Conservation (phyloP, 1,140 invertebrate genomes). For the Dermatophagoides farinae region DNA sequence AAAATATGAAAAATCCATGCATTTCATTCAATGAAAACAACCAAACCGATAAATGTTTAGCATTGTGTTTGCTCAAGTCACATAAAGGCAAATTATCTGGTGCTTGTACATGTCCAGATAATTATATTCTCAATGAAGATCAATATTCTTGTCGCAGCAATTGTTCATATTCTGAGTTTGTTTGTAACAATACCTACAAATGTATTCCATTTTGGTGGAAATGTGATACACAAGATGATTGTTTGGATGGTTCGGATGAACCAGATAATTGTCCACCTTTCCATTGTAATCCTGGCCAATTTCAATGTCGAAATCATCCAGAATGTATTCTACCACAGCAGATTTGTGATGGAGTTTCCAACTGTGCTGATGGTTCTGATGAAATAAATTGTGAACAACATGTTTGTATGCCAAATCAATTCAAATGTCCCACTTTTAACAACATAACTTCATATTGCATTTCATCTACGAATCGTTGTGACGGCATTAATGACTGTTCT, state of each 20-base stretch:
- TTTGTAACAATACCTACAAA: slow-evolving; percentile 47
- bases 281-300: slow-evolving; percentile 22
- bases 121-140: slow-evolving; percentile 45
- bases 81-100: slow-evolving; percentile 15
- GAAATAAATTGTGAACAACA: slow-evolving; percentile 22
- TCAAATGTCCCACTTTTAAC: slow-evolving; percentile 29
- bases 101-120: slow-evolving; percentile 55
- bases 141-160: slow-evolving; percentile 45
- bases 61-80: slow-evolving; percentile 52
- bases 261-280: slow-evolving; percentile 9
- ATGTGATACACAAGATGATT: slow-evolving; percentile 31
- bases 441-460: slow-evolving; percentile 30
- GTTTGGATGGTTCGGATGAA: slow-evolving; percentile 41
- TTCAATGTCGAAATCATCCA: slow-evolving; percentile 29
- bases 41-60: slow-evolving; percentile 35
- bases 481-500: slow-evolving; percentile 42
- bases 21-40: slow-evolving; percentile 26
- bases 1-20: slow-evolving; percentile 28
- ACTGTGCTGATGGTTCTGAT: slow-evolving; percentile 42
- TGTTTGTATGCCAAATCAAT: slow-evolving; percentile 31
- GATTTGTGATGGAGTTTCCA: slow-evolving; percentile 40
- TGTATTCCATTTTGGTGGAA: slow-evolving; percentile 44
- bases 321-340: slow-evolving; percentile 28
- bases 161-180: slow-evolving; percentile 56
- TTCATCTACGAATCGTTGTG: slow-evolving; percentile 31